These are phyloP conservation scores for Zingel zingel DNA, from an alignment of 2,113 vertebrate species.

Conservation along the genomic window DNA sequence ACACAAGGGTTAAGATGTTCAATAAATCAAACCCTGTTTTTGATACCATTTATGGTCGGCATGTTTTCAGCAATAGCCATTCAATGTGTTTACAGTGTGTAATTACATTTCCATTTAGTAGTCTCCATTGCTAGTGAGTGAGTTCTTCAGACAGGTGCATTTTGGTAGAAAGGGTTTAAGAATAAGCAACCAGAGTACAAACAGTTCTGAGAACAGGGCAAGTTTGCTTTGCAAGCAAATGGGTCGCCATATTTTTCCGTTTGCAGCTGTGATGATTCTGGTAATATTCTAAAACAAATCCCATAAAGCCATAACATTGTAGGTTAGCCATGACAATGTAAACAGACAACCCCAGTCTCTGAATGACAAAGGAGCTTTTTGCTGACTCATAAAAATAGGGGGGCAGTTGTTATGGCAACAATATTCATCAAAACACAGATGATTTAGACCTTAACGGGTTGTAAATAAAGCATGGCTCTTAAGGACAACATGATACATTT, in stretches of 20 bases:
- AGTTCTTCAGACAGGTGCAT: background rate
- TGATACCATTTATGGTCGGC: background rate
- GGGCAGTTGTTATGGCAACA: background rate
- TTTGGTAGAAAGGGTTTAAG: background rate
- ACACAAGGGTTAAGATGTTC: too few species aligned
- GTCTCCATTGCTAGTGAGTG: background rate
- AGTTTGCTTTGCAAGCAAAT: background rate
- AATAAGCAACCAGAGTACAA: background rate
- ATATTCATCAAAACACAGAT: background rate
- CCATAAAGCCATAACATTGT: background rate
- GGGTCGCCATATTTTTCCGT: background rate
- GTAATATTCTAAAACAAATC: background rate
- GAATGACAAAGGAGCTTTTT: background rate
- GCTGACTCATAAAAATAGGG: background rate
- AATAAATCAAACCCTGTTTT: background rate
- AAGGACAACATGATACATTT: background rate
- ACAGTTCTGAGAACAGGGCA: background rate
- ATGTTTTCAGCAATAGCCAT: background rate
- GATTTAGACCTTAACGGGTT: background rate
- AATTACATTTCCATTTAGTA: background rate
- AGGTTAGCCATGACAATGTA: too few species aligned
- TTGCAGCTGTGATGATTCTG: background rate
- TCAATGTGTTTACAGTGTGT: background rate
- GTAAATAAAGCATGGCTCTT: background rate
- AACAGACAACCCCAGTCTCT: background rate